Base-by-base conservation (phyloP, 2,888 invertebrate genomes). In the Ctenicera cuprea region DNA sequence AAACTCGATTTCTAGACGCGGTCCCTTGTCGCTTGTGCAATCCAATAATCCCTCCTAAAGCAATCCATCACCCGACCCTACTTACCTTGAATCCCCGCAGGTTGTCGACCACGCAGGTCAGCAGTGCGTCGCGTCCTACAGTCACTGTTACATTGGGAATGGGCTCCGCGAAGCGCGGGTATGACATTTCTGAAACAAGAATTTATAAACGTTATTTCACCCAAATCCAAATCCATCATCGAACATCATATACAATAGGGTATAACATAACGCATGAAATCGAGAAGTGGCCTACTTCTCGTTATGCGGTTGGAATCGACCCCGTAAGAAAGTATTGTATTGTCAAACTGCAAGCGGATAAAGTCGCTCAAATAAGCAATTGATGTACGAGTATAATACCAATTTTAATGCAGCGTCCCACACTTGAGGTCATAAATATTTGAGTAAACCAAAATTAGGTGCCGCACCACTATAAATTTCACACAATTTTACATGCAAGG, bases 131-230 rank as follows among this genome's bases (percentile, higher is more conserved):
- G 62, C 95, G 90, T 30, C 96, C 96, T 65, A 95, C 92, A 50
- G 95, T 95, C 78, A 96, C 96, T 20, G 97, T 97, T 79, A 96
- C 95, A 88, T 97, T 97, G 63, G 94, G 93, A 81, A 97, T 95
- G 63, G 94, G 94, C 85, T 96, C 96, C 77, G 95, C 94, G 86
- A 97, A 96, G 82, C 93, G 91, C 72, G 97, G 97, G 86, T 94
- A 86, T 65, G 84, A 79, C 79, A 80, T 77, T 77, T 87, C 87
- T 87, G 85, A 68, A 86, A 87, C 80, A 82, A 83, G 64, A 69
- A 75, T 68, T 70, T 74, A 74, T 74, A 74, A 70, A 70, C 59
- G 66, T 74, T 71, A 71, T 71, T 74, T 66, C 59, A 69, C 48
- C 57, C 59, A 68, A 61, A 69, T 69, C 57, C 59, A 68, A 61